Conservation (phyloP, 2,888 invertebrate genomes). For the Nomada goodeniana region DNA sequence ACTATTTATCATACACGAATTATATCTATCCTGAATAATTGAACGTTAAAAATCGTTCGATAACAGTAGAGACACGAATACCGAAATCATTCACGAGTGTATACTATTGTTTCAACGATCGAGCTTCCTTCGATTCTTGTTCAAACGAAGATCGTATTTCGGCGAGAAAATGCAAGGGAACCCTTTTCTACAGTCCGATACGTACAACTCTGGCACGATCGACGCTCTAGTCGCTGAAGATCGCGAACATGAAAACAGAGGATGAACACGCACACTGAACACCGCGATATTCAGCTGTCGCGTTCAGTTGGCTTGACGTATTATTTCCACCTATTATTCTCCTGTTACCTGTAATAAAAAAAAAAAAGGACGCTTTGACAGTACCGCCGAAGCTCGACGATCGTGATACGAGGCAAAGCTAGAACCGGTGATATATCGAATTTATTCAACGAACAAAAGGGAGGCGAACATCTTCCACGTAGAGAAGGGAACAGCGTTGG, state of each 20-base stretch:
- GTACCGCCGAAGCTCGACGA: slow-evolving; percentile 31
- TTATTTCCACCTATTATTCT: slow-evolving; percentile 76
- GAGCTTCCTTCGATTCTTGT: too few species aligned
- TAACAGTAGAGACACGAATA: too few species aligned
- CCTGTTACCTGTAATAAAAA: slow-evolving; percentile 34
- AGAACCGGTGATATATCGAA: slow-evolving; percentile 36
- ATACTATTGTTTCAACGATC: too few species aligned
- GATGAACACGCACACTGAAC: slow-evolving; percentile 23
- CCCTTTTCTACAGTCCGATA: too few species aligned
- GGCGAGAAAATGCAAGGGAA: too few species aligned
- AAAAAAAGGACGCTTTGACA: slow-evolving; percentile 49
- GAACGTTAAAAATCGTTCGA: too few species aligned
- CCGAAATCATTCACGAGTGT: too few species aligned
- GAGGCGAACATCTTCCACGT: slow-evolving; percentile 16
- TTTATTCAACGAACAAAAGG: slow-evolving; percentile 35
- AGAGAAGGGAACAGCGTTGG: not conserved
- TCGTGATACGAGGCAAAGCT: slow-evolving; percentile 23
- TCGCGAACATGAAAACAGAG: slow-evolving; percentile 9
- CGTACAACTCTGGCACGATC: not conserved
- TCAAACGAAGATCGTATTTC: too few species aligned
- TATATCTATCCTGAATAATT: too few species aligned
- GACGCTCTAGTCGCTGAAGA: not conserved
- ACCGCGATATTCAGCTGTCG: slow-evolving; percentile 74
- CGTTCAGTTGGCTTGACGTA: slow-evolving; percentile 75
- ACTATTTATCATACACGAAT: too few species aligned